Evolutionary conservation across 2,888 invertebrate species (phyloP).

Genomic region (Tubiluchus corallicola): DNA sequence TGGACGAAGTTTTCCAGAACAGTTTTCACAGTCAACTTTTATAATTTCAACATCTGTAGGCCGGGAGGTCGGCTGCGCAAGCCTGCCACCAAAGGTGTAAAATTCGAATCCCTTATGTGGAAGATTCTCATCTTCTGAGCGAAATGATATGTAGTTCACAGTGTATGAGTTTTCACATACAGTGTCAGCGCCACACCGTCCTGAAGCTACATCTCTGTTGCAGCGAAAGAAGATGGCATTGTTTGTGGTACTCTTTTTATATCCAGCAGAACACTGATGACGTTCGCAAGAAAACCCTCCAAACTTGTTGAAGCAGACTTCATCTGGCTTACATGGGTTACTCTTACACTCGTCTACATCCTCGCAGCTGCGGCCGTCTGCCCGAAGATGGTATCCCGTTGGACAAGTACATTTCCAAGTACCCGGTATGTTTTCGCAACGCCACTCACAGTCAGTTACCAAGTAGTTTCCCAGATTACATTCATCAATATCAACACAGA

Average conservation of each 20-base stretch:
- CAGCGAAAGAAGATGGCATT: background rate
- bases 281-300: background rate
- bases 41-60: background rate
- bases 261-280: no score
- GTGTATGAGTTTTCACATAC: background rate
- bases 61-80: background rate
- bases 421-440: background rate
- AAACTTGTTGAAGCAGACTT: constrained; percentile 1
- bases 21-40: background rate
- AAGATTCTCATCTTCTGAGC: background rate
- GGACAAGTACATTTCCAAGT: background rate
- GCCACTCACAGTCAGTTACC: no score
- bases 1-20: background rate
- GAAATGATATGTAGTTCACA: background rate
- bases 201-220: background rate
- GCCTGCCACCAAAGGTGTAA: background rate
- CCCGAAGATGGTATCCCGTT: background rate
- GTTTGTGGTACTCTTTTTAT: no score
- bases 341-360: background rate
- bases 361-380: background rate
- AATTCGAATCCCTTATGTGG: no score
- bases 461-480: no score
- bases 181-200: no score
- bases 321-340: background rate
- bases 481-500: no score